Evolutionary conservation across 2,113 vertebrate species (phyloP), one percentile per base, ranked within the genome.

Genomic region (Notarius quadriscutis): DNA sequence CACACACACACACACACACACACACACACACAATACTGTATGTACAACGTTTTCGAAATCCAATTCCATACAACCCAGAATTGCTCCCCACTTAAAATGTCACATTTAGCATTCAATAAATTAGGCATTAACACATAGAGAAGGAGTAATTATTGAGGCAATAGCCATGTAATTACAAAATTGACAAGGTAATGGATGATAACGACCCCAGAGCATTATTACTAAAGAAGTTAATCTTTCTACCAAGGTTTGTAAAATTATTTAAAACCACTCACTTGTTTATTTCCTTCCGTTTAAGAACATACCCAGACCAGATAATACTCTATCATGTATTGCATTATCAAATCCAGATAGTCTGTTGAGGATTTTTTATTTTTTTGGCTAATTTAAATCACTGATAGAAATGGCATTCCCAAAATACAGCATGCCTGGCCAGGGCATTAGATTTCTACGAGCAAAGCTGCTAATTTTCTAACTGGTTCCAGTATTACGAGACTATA

Each of bases 21-120:
- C 57, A 60, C 74, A 78, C 75, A 60, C 79, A 34, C 3, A 20
- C 1, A 57, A 60, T 34, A 58, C 55, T 81, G 78, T 81, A 81
- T 7, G 20, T 22, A 81, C 55, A 81, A 34, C 11, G 4, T 67
- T 27, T 72, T 55, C n/a, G 30, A 78, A 78, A 65, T 85, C 41
- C 34, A 85, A 78, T 78, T 65, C 9, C 41, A 53, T 65, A 85
- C 57, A 63, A 51, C 5, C 60, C 15, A 14, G 27, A 20, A 41
- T n/a, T 58, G 48, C 27, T 80, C 63, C 30, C 51, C 27, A 25
- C 41, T 69, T 69, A 80, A 71, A 86, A 71, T 86, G 63, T 57
- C 85, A 81, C 51, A 65, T 81, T 86, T 86, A 79, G 58, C 84
- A 62, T 55, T 55, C 34, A 63, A 63, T 71, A 84, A 50, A n/a